Evolutionary conservation across 1,140 invertebrate species (phyloP).

Genomic region (Trachelipus rathkii): DNA sequence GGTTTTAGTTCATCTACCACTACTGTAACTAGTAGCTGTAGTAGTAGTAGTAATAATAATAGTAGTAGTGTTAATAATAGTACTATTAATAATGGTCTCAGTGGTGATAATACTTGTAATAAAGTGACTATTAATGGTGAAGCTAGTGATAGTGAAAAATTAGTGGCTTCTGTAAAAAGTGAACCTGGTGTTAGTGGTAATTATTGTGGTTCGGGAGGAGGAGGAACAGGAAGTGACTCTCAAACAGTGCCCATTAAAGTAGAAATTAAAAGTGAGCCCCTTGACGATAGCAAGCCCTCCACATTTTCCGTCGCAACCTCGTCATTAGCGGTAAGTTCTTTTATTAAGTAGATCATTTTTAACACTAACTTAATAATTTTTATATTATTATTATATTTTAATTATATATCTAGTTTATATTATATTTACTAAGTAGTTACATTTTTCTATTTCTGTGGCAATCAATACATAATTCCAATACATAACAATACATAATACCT

Average conservation of each 20-base stretch:
- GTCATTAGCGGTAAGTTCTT: neutral
- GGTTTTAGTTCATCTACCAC: neutral
- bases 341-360: neutral
- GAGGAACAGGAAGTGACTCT: too few species aligned
- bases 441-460: too few species aligned
- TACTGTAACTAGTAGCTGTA: conserved; percentile 28
- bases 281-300: neutral
- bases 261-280: neutral
- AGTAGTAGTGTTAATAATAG: conserved; percentile 36
- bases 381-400: too few species aligned
- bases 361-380: too few species aligned
- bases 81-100: conserved; percentile 35
- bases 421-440: too few species aligned
- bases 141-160: conserved; percentile 41
- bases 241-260: neutral
- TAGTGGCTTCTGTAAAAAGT: conserved; percentile 33
- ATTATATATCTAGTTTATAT: too few species aligned
- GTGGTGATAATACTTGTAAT: conserved; percentile 23
- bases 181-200: conserved; percentile 33
- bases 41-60: conserved; percentile 35
- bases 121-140: conserved; percentile 38
- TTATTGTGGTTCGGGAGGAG: neutral
- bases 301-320: neutral
- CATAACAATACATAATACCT: too few species aligned
- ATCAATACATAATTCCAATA: too few species aligned